Percentiles rank a stretch among this genome's conserved stretches.
phyloP scores from a whole-genome alignment of 2,113 vertebrate species.

The Prinia subflava region DNA sequence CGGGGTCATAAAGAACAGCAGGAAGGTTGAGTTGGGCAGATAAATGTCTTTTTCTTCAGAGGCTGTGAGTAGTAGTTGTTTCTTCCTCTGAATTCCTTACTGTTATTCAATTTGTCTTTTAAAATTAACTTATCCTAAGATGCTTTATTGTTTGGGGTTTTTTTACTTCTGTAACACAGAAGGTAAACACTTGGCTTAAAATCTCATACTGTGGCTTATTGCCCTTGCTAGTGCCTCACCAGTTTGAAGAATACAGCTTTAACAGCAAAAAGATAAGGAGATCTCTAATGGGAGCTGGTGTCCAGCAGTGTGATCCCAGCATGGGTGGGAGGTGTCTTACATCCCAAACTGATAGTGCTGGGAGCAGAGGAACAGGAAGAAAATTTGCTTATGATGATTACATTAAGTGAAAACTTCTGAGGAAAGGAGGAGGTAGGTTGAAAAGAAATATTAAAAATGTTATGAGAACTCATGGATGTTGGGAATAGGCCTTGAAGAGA shows the following conservation, averaged over 20 bases:
- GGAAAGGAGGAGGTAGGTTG: not conserved
- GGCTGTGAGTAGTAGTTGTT: not conserved
- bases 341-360: not conserved
- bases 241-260: not conserved
- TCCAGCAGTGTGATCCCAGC: not conserved
- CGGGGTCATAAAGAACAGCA: not conserved
- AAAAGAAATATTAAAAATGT: not conserved
- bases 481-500: not conserved
- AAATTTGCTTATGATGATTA: not conserved
- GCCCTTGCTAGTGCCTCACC: not conserved
- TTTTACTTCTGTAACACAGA: not conserved
- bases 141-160: not conserved
- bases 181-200: not conserved
- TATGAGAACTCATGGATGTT: rapidly evolving
- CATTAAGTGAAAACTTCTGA: not conserved
- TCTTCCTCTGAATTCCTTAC: not conserved
- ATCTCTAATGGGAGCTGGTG: not conserved
- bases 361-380: not conserved
- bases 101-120: not conserved
- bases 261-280: not conserved
- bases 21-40: not conserved
- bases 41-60: not conserved
- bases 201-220: not conserved
- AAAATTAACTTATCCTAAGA: not conserved
- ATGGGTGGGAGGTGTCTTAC: not conserved